Evolutionary conservation across 1,140 invertebrate species (phyloP).

Genomic region (Heliothis subflexa): DNA sequence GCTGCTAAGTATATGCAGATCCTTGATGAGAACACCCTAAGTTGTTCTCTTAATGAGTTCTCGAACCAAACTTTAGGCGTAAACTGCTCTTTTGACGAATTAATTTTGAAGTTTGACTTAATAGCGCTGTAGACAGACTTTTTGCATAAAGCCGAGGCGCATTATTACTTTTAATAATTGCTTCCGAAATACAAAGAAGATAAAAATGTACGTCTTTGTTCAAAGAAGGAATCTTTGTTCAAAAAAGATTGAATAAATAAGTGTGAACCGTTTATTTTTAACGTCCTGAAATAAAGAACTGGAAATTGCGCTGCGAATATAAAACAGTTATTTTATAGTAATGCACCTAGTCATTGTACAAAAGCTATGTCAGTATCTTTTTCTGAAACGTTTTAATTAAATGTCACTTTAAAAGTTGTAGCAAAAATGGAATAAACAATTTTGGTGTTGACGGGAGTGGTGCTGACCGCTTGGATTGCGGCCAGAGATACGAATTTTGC

Average conservation of each 20-base stretch:
- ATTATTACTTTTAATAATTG: conserved; percentile 42
- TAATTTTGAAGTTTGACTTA: conserved; percentile 43
- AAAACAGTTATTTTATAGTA: conserved; percentile 12
- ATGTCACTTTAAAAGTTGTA: conserved; percentile 25
- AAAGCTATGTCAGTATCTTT: conserved; percentile 5
- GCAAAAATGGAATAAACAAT: conserved; percentile 39
- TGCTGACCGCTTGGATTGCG: conserved; percentile 53
- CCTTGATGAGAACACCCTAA: conserved; percentile 26
- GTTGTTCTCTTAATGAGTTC: conserved; percentile 42
- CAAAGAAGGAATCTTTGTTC: conserved; percentile 3
- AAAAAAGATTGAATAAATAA: conserved; percentile 14
- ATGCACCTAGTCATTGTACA: background rate
- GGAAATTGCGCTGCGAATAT: background rate
- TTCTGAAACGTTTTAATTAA: conserved; percentile 34
- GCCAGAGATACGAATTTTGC: conserved; percentile 53
- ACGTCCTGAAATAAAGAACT: conserved; percentile 6
- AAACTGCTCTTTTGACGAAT: conserved; percentile 41
- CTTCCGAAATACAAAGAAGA: conserved; percentile 37
- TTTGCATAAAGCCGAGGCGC: conserved; percentile 34
- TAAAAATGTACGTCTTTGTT: conserved; percentile 23
- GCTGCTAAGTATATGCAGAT: conserved; percentile 20
- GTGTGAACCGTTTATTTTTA: conserved; percentile 4
- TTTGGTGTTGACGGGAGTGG: conserved; percentile 42
- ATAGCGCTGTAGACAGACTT: conserved; percentile 36
- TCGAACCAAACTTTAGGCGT: conserved; percentile 32